Percentiles rank a stretch among this genome's conserved stretches.
Conservation (phyloP, 2,113 vertebrate species). For the Malaclemys terrapin region DNA sequence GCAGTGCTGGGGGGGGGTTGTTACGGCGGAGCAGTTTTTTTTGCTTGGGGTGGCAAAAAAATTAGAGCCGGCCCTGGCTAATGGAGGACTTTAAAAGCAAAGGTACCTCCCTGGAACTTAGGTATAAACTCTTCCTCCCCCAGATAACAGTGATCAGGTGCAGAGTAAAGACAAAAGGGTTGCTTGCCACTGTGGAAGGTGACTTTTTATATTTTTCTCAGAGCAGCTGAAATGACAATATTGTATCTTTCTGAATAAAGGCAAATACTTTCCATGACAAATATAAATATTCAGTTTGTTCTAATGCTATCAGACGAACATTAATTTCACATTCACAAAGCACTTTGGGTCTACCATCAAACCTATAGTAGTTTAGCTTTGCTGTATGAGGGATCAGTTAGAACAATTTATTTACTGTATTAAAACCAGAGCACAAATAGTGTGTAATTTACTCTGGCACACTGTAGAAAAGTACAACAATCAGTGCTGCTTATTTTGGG, state of each 20-base stretch:
- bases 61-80: too few species aligned
- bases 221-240: not conserved
- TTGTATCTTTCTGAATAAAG: not conserved
- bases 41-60: too few species aligned
- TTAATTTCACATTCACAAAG: not conserved
- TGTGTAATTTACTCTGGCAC: not conserved
- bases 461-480: not conserved
- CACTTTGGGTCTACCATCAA: not conserved
- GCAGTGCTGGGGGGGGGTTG: too few species aligned
- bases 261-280: not conserved
- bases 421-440: not conserved
- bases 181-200: not conserved
- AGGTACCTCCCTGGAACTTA: too few species aligned
- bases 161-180: not conserved
- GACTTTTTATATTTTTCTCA: not conserved
- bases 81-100: too few species aligned
- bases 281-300: not conserved
- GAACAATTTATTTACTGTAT: not conserved
- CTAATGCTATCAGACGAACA: not conserved
- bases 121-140: too few species aligned
- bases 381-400: slow-evolving; percentile 1
- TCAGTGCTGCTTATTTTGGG: not conserved
- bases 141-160: too few species aligned
- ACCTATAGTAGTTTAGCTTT: not conserved
- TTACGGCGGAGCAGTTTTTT: too few species aligned